A percentile compares a stretch with the other conserved stretches of the same genome.
These are phyloP conservation scores for Pteria penguin DNA, from an alignment of 2,888 invertebrate genomes.

Conservation along the genomic window DNA sequence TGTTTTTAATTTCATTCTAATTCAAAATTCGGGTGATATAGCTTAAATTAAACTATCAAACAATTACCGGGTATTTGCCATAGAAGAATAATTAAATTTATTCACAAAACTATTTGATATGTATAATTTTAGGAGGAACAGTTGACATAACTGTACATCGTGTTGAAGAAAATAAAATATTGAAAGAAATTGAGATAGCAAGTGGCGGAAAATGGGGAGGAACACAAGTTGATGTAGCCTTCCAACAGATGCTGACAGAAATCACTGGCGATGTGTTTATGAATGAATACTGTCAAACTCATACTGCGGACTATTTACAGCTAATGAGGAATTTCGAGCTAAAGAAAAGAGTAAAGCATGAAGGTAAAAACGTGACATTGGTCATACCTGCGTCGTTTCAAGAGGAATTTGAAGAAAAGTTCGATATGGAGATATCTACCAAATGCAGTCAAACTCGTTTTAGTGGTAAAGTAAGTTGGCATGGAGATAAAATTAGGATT, in stretches of 20 bases:
- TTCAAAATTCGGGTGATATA: too few relatives aligned
- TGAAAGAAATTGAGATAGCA: conserved; percentile 5
- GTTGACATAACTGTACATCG: conserved; percentile 17
- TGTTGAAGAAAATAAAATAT: background rate
- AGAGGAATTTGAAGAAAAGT: background rate
- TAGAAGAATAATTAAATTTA: too few relatives aligned
- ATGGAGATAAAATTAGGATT: conserved; percentile 9
- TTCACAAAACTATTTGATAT: too few relatives aligned
- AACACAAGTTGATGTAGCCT: conserved; percentile 4
- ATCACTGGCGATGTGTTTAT: background rate
- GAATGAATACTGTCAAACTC: background rate
- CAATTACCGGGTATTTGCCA: too few relatives aligned
- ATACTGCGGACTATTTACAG: background rate
- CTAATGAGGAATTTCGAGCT: conserved; percentile 3
- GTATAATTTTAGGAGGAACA: conserved; percentile 5
- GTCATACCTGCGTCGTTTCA: background rate
- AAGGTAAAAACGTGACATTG: background rate
- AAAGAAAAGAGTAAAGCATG: background rate
- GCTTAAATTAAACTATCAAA: too few relatives aligned
- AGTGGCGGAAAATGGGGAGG: conserved; percentile 10
- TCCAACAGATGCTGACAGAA: background rate
- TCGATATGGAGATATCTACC: background rate
- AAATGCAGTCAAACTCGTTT: background rate
- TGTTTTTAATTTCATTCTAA: too few relatives aligned
- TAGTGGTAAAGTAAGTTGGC: background rate